Percentiles rank a stretch among this genome's conserved stretches.
Evolutionary conservation across 2,797 vertebrate species (phyloP).

Genomic region (Anolis apletophallus): DNA sequence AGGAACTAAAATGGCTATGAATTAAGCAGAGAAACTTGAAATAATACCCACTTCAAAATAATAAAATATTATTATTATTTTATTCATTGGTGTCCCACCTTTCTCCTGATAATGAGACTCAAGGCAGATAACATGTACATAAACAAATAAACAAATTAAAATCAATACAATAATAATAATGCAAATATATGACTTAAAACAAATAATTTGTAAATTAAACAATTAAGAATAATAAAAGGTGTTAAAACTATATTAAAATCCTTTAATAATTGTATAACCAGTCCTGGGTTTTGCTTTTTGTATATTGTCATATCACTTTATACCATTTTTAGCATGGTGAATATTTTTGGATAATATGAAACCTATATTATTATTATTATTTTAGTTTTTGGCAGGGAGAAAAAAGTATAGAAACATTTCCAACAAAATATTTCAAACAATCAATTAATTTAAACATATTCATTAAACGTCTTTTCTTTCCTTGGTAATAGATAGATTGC

Average conservation of each 20-base stretch:
- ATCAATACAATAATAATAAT: no score
- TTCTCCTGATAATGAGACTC: no score
- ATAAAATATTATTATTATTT: not conserved
- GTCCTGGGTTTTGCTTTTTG: not conserved
- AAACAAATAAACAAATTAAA: no score
- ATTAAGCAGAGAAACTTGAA: not conserved
- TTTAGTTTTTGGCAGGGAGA: not conserved
- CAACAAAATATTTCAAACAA: not conserved
- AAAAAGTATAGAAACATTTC: not conserved
- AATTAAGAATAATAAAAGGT: no score
- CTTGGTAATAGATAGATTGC: not conserved
- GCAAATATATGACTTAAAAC: no score
- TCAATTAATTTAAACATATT: not conserved
- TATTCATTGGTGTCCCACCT: no score
- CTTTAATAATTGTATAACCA: no score
- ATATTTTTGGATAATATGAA: not conserved
- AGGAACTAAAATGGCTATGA: not conserved
- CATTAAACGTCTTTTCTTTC: not conserved
- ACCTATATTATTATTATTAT: no score
- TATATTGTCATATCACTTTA: not conserved
- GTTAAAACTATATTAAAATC: no score
- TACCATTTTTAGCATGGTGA: not conserved
- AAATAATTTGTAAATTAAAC: no score
- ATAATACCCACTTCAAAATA: not conserved
- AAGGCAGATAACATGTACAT: no score